A percentile compares a stretch with the other conserved stretches of the same genome.
Conservation (phyloP, 2,888 invertebrate genomes). For the Ectropis crepuscularia region DNA sequence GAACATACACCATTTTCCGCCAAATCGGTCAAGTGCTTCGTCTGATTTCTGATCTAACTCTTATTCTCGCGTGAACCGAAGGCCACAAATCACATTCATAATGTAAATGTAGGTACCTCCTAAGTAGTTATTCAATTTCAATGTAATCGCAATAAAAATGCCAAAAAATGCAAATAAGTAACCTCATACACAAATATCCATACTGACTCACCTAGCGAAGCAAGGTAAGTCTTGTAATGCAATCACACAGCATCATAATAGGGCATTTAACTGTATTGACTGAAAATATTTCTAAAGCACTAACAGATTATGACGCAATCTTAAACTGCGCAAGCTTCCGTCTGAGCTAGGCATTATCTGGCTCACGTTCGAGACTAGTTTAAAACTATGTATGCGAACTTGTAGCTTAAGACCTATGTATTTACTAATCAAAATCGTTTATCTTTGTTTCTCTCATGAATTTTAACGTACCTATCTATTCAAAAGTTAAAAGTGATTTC, state of each 20-base stretch:
- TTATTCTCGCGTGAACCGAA: background rate
- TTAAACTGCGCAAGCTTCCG: slow-evolving; percentile 3
- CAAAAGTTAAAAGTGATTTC: too few relatives aligned
- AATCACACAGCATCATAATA: slow-evolving; percentile 2
- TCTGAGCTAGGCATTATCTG: slow-evolving; percentile 7
- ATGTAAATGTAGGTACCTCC: background rate
- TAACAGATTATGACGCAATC: slow-evolving; percentile 2
- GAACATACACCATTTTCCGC: background rate
- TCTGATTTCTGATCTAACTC: background rate
- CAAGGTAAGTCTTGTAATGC: background rate
- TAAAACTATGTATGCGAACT: too few relatives aligned
- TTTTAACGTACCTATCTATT: too few relatives aligned
- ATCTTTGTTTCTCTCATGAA: too few relatives aligned
- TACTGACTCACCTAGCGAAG: slow-evolving; percentile 6
- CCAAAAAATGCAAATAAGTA: slow-evolving; percentile 4
- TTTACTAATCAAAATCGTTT: too few relatives aligned
- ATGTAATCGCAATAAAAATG: slow-evolving; percentile 6
- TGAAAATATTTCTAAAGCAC: slow-evolving; percentile 7
- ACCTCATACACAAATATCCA: slow-evolving; percentile 5
- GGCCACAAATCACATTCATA: slow-evolving; percentile 1
- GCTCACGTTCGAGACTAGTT: background rate
- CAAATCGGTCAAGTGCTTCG: background rate
- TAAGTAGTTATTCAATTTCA: background rate
- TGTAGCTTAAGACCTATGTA: too few relatives aligned
- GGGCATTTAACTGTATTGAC: slow-evolving; percentile 4